phyloP scores from a whole-genome alignment of 2,888 invertebrate genomes.

The Calameuta idolon region DNA sequence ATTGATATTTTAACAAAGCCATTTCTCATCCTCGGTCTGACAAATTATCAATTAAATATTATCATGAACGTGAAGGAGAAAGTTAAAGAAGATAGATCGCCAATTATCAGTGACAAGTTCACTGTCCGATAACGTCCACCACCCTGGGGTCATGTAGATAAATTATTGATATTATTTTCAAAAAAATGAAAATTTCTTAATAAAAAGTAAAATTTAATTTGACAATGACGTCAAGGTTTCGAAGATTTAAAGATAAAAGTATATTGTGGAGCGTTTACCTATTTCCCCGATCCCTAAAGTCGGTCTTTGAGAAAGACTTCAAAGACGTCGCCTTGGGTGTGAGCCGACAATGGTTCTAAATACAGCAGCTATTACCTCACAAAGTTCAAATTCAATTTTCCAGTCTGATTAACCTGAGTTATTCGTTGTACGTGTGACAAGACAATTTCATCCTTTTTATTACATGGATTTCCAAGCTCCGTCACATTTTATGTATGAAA shows the following conservation, averaged over 20 bases:
- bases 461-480: too few relatives aligned
- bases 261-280: too few relatives aligned
- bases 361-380: too few relatives aligned
- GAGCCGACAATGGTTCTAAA: too few relatives aligned
- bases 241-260: neutral
- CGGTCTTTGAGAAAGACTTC: too few relatives aligned
- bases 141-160: neutral
- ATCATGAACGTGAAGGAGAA: neutral
- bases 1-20: neutral
- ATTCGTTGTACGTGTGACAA: too few relatives aligned
- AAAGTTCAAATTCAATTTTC: too few relatives aligned
- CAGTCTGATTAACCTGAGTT: too few relatives aligned
- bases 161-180: neutral
- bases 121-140: neutral
- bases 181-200: neutral
- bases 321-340: too few relatives aligned
- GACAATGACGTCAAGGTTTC: neutral
- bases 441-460: too few relatives aligned
- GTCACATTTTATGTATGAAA: too few relatives aligned
- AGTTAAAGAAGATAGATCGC: neutral
- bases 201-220: neutral
- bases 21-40: neutral
- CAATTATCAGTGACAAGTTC: neutral
- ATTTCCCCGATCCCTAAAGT: too few relatives aligned
- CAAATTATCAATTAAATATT: neutral